A percentile compares a stretch with the other conserved stretches of the same genome.
Evolutionary conservation across 2,113 vertebrate species (phyloP).

Genomic region (Alethe castanea): DNA sequence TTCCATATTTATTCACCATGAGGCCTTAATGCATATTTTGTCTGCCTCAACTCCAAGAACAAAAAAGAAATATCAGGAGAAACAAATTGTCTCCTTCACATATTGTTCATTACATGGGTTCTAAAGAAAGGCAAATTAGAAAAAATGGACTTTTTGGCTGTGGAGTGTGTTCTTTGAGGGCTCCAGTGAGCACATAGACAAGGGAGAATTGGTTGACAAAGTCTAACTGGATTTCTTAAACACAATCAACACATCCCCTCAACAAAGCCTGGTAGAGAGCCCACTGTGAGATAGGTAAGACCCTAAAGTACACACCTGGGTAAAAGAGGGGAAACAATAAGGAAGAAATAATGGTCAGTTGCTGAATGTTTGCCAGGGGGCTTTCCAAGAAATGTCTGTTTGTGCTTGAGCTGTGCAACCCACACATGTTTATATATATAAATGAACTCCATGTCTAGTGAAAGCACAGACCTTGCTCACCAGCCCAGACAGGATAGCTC

Average conservation of each 20-base stretch:
- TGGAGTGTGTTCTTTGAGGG: neutral
- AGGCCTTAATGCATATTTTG: neutral
- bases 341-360: neutral
- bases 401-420: neutral
- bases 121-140: neutral
- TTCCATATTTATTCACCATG: neutral
- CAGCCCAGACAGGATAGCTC: neutral
- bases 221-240: neutral
- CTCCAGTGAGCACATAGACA: neutral
- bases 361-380: neutral
- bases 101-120: neutral
- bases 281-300: neutral
- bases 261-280: neutral
- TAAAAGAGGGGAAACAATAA: neutral
- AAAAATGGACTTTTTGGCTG: neutral
- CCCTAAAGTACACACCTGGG: neutral
- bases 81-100: neutral
- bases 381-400: neutral
- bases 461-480: neutral
- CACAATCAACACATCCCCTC: neutral
- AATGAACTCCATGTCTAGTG: neutral
- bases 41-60: neutral
- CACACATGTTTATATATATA: accelerated
- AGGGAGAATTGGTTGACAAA: neutral
- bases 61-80: neutral